Percentiles rank a stretch among this genome's conserved stretches.
These are phyloP conservation scores for Rhopalosiphum maidis DNA, from an alignment of 1,140 invertebrate species.

Conservation along the genomic window DNA sequence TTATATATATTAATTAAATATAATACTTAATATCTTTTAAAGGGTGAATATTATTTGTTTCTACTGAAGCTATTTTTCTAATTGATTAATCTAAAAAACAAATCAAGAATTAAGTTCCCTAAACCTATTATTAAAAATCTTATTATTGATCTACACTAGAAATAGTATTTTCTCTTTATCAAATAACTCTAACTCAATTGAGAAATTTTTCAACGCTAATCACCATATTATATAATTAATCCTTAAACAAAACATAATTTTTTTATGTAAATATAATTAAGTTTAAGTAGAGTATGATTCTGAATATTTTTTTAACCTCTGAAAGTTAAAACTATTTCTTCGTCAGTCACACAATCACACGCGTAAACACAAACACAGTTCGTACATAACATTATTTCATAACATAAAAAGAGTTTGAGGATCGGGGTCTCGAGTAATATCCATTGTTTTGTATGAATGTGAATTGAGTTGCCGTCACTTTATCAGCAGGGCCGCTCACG, in stretches of 20 bases:
- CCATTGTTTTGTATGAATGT: slow-evolving; percentile 44
- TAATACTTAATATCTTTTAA: not conserved
- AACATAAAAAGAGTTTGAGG: not conserved
- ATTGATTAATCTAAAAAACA: not conserved
- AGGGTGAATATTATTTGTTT: not conserved
- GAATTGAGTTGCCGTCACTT: slow-evolving; percentile 35
- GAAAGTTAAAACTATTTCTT: not conserved
- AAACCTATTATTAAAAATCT: not conserved
- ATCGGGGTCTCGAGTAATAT: slow-evolving; percentile 12
- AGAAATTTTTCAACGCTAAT: not conserved
- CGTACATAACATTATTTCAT: not conserved
- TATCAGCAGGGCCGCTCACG: not conserved
- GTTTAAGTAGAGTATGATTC: not conserved
- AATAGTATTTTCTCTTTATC: not conserved
- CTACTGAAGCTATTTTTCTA: not conserved
- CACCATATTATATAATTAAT: not conserved
- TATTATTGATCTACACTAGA: not conserved
- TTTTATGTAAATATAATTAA: not conserved
- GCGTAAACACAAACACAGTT: not conserved
- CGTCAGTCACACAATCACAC: not conserved
- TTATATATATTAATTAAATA: not conserved
- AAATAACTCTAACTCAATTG: not conserved
- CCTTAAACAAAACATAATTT: not conserved
- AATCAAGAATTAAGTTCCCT: not conserved
- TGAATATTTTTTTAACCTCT: not conserved